Evolutionary conservation across 2,888 invertebrate genomes (phyloP).

Genomic region (Keiferia lycopersicella): DNA sequence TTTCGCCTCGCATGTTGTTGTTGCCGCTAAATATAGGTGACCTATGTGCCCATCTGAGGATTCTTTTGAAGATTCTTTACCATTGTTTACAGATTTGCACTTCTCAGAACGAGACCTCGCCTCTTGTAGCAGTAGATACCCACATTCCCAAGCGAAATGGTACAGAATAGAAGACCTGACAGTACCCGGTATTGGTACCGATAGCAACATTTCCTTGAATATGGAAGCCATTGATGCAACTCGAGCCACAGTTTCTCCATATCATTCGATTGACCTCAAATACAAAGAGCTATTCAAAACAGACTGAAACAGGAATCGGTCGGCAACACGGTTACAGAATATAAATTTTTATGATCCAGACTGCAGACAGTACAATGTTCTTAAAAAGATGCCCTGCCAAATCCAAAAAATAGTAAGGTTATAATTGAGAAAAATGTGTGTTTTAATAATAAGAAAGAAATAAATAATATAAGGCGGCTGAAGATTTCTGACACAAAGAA

Average conservation of each 20-base stretch:
- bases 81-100: conserved; percentile 27
- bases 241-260: conserved; percentile 51
- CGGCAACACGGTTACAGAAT: conserved; percentile 31
- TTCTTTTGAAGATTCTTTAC: conserved; percentile 20
- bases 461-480: no score
- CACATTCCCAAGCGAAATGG: not conserved
- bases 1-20: no score
- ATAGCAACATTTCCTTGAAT: conserved; percentile 52
- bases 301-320: conserved; percentile 47
- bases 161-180: conserved; percentile 6
- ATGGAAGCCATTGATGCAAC: conserved; percentile 57
- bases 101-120: conserved; percentile 23
- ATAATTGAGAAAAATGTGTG: no score
- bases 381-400: no score
- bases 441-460: no score
- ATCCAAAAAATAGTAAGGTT: no score
- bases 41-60: no score
- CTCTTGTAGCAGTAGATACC: not conserved
- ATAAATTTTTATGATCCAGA: not conserved
- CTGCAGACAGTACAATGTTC: not conserved
- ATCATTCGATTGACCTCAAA: conserved; percentile 54
- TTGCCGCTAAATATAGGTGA: no score
- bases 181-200: conserved; percentile 31
- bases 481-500: no score
- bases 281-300: conserved; percentile 59